Conservation (phyloP, 2,888 invertebrate genomes). For the Charanyca ferruginea region DNA sequence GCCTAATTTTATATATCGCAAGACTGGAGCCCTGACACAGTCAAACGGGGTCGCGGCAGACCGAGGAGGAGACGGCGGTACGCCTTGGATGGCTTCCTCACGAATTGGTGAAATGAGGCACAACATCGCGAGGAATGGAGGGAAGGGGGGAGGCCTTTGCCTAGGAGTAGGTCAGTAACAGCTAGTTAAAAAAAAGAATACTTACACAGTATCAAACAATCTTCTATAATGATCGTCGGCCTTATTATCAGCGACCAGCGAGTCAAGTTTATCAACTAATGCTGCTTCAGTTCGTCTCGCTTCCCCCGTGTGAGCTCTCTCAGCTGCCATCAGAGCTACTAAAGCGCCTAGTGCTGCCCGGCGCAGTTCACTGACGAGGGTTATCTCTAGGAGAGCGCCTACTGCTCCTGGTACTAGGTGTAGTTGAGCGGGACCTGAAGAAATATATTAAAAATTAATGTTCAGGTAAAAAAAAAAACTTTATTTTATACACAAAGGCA, state of each 20-base stretch:
- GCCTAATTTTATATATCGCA: no score
- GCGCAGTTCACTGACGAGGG: constrained; percentile 97
- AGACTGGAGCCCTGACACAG: no score
- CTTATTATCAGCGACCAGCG: constrained; percentile 97
- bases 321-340: constrained; percentile 98
- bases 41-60: no score
- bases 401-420: constrained; percentile 98
- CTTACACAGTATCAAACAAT: constrained; percentile 99
- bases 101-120: no score
- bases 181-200: constrained; percentile 75
- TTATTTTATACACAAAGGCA: no score
- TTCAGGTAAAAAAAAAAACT: no score
- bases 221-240: constrained; percentile 98
- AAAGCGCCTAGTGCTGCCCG: constrained; percentile 97
- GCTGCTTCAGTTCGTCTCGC: constrained; percentile 98
- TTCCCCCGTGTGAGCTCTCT: constrained; percentile 95
- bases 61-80: no score
- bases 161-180: no score
- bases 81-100: no score
- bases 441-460: neutral
- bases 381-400: constrained; percentile 98
- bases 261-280: constrained; percentile 97
- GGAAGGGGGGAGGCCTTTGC: no score
- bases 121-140: no score
- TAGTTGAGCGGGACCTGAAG: constrained; percentile 94